Base-by-base conservation (phyloP, 2,797 vertebrate species). In the Acrocephalus scirpaceus region DNA sequence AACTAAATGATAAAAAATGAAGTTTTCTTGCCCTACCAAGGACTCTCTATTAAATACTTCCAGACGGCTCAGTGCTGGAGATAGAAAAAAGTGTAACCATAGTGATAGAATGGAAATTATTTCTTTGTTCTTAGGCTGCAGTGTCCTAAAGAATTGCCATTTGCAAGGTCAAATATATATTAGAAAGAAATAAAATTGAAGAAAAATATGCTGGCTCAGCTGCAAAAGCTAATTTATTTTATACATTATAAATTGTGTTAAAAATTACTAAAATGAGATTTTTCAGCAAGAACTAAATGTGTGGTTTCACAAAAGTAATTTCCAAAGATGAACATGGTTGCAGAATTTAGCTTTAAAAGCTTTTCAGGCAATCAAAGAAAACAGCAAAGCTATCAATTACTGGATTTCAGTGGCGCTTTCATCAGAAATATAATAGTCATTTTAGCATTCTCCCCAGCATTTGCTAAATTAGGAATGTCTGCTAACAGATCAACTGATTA, bases 131-230 rank as follows among this genome's bases (percentile, higher is more conserved):
- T 79, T 96, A 97, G 90, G 96, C 97, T 98, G 97, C 96, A 97
- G 96, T 98, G 98, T 98, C 97, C 97, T 98, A 97, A 97, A 98
- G 97, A 98, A 97, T 93, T 98, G 98, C 93, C 7, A 6, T 97
- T 98, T 98, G 98, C 98, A 98, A 98, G 98, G 98, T 98, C 98
- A 98, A 97, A 98, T 97, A 98, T 98, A 97, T 96, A 98, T 98
- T 98, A 97, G 94, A 91, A 97, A 97, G 94, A 97, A 96, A 98
- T 97, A 97, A 98, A 98, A 98, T 74, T 97, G 97, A 98, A 98
- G 96, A 96, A 98, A 98, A 97, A 97, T 97, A 77, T 97, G 97
- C 97, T 98, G 97, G 96, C 95, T 97, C 97, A 97, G 97, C 96
- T 98, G 96, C 94, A 98, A 97, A 98, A 97, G 90, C 95, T 98